Evolutionary conservation across 2,797 vertebrate genomes (phyloP), one percentile per base, ranked within the genome.

Genomic region (Epinephelus awoara): DNA sequence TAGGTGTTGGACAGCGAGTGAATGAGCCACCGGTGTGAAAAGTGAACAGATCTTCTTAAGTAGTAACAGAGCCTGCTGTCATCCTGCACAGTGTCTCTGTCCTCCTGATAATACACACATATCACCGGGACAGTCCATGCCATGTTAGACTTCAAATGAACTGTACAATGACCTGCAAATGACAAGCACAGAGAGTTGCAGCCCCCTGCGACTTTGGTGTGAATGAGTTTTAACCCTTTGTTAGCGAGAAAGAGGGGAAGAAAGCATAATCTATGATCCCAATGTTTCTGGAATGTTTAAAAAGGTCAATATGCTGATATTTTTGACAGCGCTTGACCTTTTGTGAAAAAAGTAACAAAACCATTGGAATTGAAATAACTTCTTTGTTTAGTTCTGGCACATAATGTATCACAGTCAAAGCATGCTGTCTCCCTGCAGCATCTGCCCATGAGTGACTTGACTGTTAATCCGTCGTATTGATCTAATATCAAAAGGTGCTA

Each of bases 281-380:
- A 93, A 94, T 96, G 95, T 95, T 95, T 94, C 92, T 91, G 86
- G 95, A 96, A 96, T 96, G 95, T 95, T 95, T 96, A 96, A 96
- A 96, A 96, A 96, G 96, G 95, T 96, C 96, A 96, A 93, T 95
- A 96, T 96, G 95, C 95, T 95, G 95, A 96, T 96, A 94, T 95
- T 95, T 96, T 95, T 96, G 94, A 95, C 95, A 95, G 94, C 92
- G 90, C 91, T 95, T 96, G 95, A 96, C 95, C 95, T 96, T 96
- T 96, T 93, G 91, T 91, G 89, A 93, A 95, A 95, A 95, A 95
- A 93, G 94, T 94, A 95, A 95, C 94, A 95, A 94, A 96, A 95
- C 94, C 94, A 94, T 93, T 93, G 93, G 95, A 96, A 96, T 95
- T 96, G 94, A 96, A 96, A 96, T 95, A 96, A 96, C 95, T 95